A percentile compares a stretch with the other conserved stretches of the same genome.
Evolutionary conservation across 1,140 invertebrate genomes (phyloP).

Genomic region (Pentalonia nigronervosa): DNA sequence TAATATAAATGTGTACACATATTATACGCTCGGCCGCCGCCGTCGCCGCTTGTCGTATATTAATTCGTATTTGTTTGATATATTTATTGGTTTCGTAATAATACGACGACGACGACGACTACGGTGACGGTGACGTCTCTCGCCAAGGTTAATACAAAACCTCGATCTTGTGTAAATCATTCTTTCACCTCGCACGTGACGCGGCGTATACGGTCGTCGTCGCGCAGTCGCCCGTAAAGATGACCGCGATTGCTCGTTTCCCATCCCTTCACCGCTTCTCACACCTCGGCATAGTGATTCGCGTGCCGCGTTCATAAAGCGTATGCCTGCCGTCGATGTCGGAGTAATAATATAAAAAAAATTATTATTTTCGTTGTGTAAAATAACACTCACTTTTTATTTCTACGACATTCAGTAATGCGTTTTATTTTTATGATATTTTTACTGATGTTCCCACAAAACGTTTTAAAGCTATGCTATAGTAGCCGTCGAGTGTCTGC

Average conservation of each 20-base stretch:
- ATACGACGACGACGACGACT: neutral
- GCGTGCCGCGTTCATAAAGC: neutral
- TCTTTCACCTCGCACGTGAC: constrained; percentile 44
- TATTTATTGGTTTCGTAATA: constrained; percentile 38
- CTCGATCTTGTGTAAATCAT: constrained; percentile 47
- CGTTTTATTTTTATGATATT: no score
- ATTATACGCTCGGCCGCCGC: neutral
- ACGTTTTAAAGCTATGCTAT: neutral
- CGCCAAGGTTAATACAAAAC: constrained; percentile 39
- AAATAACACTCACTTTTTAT: neutral
- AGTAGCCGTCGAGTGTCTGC: neutral
- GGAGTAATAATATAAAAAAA: neutral
- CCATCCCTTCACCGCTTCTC: no score
- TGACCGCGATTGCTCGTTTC: constrained; percentile 27
- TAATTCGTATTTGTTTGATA: constrained; percentile 6
- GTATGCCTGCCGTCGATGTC: neutral
- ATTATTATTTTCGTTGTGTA: neutral
- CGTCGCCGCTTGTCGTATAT: neutral
- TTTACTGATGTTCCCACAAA: neutral
- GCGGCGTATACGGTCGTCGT: neutral
- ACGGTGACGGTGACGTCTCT: neutral
- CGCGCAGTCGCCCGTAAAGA: constrained; percentile 14
- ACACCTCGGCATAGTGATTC: neutral
- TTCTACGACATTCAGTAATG: neutral
- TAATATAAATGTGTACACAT: neutral